Evolutionary conservation across 2,888 invertebrate species (phyloP).

Genomic region (Cryptophagus acutangulus): DNA sequence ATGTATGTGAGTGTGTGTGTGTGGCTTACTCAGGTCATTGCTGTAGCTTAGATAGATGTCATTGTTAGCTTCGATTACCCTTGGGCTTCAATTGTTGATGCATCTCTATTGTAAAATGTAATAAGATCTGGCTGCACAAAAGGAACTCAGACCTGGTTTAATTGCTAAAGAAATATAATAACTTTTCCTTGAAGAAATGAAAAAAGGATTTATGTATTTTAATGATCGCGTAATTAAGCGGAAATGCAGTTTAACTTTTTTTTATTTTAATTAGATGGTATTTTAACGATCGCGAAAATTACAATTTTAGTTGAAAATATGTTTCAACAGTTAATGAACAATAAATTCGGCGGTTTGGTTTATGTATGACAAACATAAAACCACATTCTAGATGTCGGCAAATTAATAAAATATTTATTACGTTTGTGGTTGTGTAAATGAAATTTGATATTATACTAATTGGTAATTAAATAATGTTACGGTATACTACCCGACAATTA

Average conservation of each 20-base stretch:
- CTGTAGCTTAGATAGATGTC: constrained; percentile 35
- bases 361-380: too few relatives aligned
- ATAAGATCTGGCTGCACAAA: constrained; percentile 29
- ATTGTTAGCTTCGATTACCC: constrained; percentile 44
- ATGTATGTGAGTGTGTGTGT: not conserved
- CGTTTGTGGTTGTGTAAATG: not conserved
- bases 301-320: too few relatives aligned
- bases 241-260: too few relatives aligned
- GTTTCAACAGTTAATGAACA: too few relatives aligned
- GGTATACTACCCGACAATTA: constrained; percentile 7
- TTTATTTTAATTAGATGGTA: too few relatives aligned
- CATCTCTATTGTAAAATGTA: constrained; percentile 37
- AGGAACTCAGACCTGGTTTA: not conserved
- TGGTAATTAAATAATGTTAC: too few relatives aligned
- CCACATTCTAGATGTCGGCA: too few relatives aligned
- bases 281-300: too few relatives aligned
- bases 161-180: not conserved
- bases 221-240: too few relatives aligned
- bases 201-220: not conserved
- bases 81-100: constrained; percentile 44
- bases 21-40: not conserved
- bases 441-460: too few relatives aligned
- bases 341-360: too few relatives aligned
- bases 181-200: constrained; percentile 1
- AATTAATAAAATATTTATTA: not conserved